phyloP scores from a whole-genome alignment of 2,797 vertebrate species.

The Sarcoramphus papa region DNA sequence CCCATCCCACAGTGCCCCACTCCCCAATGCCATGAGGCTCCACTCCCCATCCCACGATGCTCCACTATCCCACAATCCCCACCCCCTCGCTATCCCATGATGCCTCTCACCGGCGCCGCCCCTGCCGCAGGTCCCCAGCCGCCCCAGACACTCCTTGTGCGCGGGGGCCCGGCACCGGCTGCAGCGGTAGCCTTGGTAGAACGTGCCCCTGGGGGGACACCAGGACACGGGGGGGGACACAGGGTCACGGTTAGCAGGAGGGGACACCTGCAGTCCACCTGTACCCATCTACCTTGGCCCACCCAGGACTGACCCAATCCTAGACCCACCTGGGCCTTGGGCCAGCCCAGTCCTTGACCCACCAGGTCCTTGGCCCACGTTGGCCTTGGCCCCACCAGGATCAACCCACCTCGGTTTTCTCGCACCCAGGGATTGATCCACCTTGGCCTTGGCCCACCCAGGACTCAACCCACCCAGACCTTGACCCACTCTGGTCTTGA shows the following conservation, averaged over 20 bases:
- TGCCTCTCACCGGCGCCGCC: not conserved
- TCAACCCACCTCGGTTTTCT: not conserved
- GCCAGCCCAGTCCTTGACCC: not conserved
- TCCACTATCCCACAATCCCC: not conserved
- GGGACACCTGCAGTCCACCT: not conserved
- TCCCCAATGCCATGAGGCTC: not conserved
- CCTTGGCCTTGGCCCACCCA: too few species aligned
- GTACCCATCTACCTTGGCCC: not conserved
- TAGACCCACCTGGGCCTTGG: not conserved
- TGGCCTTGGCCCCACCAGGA: not conserved
- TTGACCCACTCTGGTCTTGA: not conserved
- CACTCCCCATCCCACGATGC: accelerated
- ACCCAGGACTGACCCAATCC: not conserved
- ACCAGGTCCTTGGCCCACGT: not conserved
- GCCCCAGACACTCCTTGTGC: conserved; percentile 92
- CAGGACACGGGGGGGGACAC: not conserved
- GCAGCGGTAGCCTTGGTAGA: conserved; percentile 92
- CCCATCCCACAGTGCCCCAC: not conserved
- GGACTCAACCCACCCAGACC: not conserved
- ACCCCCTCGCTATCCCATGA: not conserved
- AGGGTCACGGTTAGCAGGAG: not conserved
- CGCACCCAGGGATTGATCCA: not conserved
- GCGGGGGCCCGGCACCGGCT: conserved; percentile 85
- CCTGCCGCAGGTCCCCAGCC: conserved; percentile 81
- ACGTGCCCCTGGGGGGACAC: conserved; percentile 79